Evolutionary conservation across 2,888 invertebrate species (phyloP).

Genomic region (Macaria liturata): DNA sequence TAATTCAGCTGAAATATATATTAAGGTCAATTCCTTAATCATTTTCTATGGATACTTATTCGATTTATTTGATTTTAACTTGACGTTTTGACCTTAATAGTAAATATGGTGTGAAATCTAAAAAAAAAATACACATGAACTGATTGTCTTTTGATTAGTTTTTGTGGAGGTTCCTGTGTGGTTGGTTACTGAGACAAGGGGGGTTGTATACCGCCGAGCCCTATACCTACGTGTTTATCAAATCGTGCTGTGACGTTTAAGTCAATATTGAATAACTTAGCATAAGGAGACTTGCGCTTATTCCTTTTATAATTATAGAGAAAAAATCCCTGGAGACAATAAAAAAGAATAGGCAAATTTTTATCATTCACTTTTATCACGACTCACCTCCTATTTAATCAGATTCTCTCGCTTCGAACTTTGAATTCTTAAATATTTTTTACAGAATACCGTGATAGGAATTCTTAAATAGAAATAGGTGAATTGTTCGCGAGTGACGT

Average conservation of each 20-base stretch:
- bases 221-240: constrained; percentile 33
- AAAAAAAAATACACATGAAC: too few relatives aligned
- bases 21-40: too few relatives aligned
- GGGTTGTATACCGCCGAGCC: constrained; percentile 13
- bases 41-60: too few relatives aligned
- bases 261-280: constrained; percentile 77
- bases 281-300: constrained; percentile 60
- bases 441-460: constrained; percentile 45
- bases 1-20: too few relatives aligned
- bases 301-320: constrained; percentile 58
- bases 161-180: too few relatives aligned
- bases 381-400: constrained; percentile 58
- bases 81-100: too few relatives aligned
- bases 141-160: too few relatives aligned
- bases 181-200: too few relatives aligned
- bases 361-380: constrained; percentile 51
- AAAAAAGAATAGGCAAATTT: constrained; percentile 48
- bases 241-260: constrained; percentile 80
- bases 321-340: constrained; percentile 53
- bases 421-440: constrained; percentile 51
- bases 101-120: too few relatives aligned
- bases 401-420: constrained; percentile 52
- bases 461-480: constrained; percentile 45
- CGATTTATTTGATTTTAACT: too few relatives aligned
- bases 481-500: constrained; percentile 42